phyloP scores from a whole-genome alignment of 2,888 invertebrate species.

The Drosophila rellima region DNA sequence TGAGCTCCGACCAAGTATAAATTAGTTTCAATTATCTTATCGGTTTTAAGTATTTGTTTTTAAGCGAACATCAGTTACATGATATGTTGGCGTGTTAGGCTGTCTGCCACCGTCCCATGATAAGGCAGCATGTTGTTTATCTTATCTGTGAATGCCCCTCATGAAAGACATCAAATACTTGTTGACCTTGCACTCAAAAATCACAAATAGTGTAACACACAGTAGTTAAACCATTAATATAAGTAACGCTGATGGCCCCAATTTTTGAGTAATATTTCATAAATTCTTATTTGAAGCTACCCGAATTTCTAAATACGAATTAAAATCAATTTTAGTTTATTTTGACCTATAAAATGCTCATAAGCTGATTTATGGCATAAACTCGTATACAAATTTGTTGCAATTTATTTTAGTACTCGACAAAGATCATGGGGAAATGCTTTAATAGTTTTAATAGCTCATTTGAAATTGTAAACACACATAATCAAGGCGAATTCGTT shows the following conservation, averaged over 20 bases:
- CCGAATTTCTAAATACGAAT: neutral
- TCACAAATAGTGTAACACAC: neutral
- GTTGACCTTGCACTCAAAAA: neutral
- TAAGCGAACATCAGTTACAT: neutral
- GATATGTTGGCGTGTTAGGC: neutral
- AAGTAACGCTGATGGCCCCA: neutral
- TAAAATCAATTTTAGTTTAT: neutral
- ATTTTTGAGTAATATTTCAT: no score
- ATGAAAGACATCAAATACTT: neutral
- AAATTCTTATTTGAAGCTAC: neutral
- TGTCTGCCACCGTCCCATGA: neutral
- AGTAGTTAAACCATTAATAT: neutral
- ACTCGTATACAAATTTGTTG: neutral
- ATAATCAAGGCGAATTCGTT: slow-evolving; percentile 14
- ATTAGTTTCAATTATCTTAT: slow-evolving; percentile 1
- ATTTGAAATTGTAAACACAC: slow-evolving; percentile 12
- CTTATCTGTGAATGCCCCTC: neutral
- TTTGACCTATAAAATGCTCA: neutral
- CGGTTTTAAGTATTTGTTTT: neutral
- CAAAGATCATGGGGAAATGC: neutral
- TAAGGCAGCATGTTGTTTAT: neutral
- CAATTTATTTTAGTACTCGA: neutral
- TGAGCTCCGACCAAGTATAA: no score
- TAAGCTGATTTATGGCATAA: neutral
- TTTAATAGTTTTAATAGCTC: slow-evolving; percentile 21